Evolutionary conservation across 2,797 vertebrate species (phyloP).

Genomic region (Heteromormyrus szaboi): DNA sequence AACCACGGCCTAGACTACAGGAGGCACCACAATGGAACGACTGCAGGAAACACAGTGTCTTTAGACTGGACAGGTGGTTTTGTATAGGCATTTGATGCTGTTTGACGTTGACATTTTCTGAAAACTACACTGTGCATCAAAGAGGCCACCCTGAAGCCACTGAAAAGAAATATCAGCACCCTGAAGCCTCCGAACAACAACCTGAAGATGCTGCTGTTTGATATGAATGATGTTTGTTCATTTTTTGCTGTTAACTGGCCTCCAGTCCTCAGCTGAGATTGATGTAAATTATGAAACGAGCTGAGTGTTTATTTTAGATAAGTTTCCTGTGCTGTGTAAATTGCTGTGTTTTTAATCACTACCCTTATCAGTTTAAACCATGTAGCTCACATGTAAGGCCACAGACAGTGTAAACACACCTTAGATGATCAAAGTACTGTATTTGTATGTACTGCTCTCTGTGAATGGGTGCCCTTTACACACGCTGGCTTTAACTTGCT

Average conservation of each 20-base stretch:
- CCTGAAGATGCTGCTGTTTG: neutral
- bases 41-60: neutral
- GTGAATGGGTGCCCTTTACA: neutral
- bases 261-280: neutral
- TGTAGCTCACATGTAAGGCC: constrained; percentile 20
- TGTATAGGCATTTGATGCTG: neutral
- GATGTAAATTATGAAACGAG: neutral
- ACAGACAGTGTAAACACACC: constrained; percentile 18
- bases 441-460: neutral
- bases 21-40: neutral
- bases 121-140: neutral
- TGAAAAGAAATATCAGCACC: neutral
- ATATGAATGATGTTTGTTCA: neutral
- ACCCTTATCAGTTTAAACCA: constrained; percentile 22
- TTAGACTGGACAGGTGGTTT: neutral
- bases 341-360: constrained; percentile 26
- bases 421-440: neutral
- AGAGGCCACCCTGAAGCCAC: neutral
- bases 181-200: neutral
- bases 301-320: constrained; percentile 11
- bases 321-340: constrained; percentile 3
- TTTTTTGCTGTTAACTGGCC: neutral
- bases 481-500: neutral
- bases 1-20: neutral
- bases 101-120: neutral